phyloP scores from a whole-genome alignment of 2,888 invertebrate species.

The Clivina fossor region DNA sequence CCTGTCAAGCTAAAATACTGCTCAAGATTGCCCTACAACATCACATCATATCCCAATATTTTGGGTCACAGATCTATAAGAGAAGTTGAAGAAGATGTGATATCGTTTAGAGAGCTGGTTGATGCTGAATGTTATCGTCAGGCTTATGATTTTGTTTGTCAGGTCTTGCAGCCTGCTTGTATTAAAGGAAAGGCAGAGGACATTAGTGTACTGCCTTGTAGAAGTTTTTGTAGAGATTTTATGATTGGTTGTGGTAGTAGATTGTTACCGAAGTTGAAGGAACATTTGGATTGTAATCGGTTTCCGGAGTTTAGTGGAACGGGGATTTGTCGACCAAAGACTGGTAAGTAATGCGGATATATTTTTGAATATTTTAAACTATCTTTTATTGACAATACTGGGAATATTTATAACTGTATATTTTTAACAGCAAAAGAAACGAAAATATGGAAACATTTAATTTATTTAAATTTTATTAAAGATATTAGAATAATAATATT shows the following conservation, averaged over 20 bases:
- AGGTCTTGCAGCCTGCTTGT: constrained; percentile 82
- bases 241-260: constrained; percentile 80
- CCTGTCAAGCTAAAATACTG: constrained; percentile 70
- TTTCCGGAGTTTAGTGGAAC: constrained; percentile 79
- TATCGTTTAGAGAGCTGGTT: constrained; percentile 81
- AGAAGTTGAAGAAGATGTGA: constrained; percentile 73
- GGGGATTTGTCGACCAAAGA: constrained; percentile 74
- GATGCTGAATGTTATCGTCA: constrained; percentile 88
- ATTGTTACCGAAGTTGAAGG: constrained; percentile 68
- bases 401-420: too few relatives aligned
- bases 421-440: too few relatives aligned
- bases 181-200: constrained; percentile 53
- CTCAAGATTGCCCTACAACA: constrained; percentile 71
- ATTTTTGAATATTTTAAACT: too few relatives aligned
- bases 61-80: constrained; percentile 65
- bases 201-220: constrained; percentile 70
- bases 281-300: constrained; percentile 73
- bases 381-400: too few relatives aligned
- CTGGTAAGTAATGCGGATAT: too few relatives aligned
- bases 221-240: constrained; percentile 83
- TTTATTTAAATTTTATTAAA: too few relatives aligned
- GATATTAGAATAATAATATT: too few relatives aligned
- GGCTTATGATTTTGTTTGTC: constrained; percentile 88
- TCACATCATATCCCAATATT: constrained; percentile 82
- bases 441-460: too few relatives aligned